Base-by-base conservation (phyloP, 2,113 vertebrate species). In the Zootoca vivipara region DNA sequence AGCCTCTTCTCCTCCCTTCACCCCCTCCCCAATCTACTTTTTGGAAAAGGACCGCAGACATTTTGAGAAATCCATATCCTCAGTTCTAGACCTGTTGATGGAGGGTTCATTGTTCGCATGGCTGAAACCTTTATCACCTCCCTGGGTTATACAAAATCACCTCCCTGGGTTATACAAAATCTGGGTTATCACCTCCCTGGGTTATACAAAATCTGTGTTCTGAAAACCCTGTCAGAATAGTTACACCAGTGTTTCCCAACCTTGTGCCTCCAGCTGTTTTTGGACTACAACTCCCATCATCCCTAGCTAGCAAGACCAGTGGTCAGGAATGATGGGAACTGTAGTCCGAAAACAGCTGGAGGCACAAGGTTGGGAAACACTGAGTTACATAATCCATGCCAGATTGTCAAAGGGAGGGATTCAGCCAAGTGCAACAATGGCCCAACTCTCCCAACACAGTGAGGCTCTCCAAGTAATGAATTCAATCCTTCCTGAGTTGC, bases 141-240 rank as follows among this genome's bases (percentile, higher is more conserved):
- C 94, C 96, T 93, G 94, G 94, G 93, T 96, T 97, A 96, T 90
- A 96, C 94, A 96, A n/a, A n/a, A 96, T 96, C 94, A 6, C 26
- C 96, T 91, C 92, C 94, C 96, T 93, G 94, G 94, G 93, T 96
- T 97, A 96, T 90, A 96, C 94, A 96, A n/a, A n/a, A n/a, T n/a
- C n/a, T n/a, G n/a, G n/a, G n/a, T 96, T 96, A 96, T 96, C 94
- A 6, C 26, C 96, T 91, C 92, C 94, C 96, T 93, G 94, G 94
- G 93, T 96, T 97, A 96, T 90, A 96, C 94, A 96, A n/a, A 96
- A 91, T 93, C 93, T 94, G 93, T 95, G 92, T 85, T 91, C 92
- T 91, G 87, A 92, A 95, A 90, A 90, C 91, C 93, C 79, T 67
- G 94, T 93, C 91, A 94, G 30, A 94, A 94, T 91, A 85, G 93